A percentile compares a stretch with the other conserved stretches of the same genome.
phyloP scores from a whole-genome alignment of 2,888 invertebrate species.

The Pardosa pseudoannulata region DNA sequence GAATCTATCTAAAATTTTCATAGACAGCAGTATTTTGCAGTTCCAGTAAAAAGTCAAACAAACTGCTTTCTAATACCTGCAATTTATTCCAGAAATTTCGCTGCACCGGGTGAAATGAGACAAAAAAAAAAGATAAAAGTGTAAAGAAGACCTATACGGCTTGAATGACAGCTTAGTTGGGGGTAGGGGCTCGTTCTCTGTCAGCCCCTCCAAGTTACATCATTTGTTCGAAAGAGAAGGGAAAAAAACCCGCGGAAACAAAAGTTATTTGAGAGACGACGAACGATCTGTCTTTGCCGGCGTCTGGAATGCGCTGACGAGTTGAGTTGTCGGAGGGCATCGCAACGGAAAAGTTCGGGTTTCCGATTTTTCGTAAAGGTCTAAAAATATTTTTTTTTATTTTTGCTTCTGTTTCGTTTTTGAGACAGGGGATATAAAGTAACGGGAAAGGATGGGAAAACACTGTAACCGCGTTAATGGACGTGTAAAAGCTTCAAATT shows the following conservation, averaged over 20 bases:
- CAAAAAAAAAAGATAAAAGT: no score
- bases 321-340: constrained; percentile 14
- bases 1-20: no score
- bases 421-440: no score
- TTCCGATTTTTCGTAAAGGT: neutral
- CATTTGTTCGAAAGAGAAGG: no score
- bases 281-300: constrained; percentile 55
- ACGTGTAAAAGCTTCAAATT: no score
- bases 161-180: neutral
- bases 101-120: neutral
- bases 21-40: no score
- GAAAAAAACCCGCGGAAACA: constrained; percentile 34
- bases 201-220: neutral
- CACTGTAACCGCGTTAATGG: no score
- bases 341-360: neutral
- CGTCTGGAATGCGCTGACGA: constrained; percentile 54
- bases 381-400: no score
- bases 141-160: neutral
- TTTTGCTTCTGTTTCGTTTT: no score
- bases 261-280: constrained; percentile 51
- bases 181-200: no score
- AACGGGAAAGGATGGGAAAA: no score
- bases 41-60: no score
- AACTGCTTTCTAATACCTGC: neutral
- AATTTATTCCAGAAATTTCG: neutral